Evolutionary conservation across 2,888 invertebrate genomes (phyloP), one percentile per base, ranked within the genome.

Genomic region (Thecophora atra): DNA sequence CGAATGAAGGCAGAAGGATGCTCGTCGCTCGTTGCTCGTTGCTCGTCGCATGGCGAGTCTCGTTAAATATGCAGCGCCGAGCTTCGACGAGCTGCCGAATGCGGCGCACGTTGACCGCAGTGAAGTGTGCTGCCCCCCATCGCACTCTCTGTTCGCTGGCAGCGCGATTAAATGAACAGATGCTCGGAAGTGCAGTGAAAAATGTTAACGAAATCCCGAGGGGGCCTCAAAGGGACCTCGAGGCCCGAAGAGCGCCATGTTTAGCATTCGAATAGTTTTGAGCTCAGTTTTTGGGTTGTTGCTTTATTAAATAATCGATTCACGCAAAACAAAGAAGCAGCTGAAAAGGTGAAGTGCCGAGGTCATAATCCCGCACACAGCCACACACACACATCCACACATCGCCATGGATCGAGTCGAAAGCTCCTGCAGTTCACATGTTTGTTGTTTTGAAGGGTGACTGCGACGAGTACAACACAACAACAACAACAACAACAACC

Each of bases 171-270:
- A 37, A 30, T 37, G 37, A 24, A 60, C 60, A 60, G 60, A 60
- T 60, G 60, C 30, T 17, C 62, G 62, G 62, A 62, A 62, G 30
- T 62, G 62, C 62, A 37, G 37, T 62, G 19, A 19, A 37, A 37
- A 62, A 62, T 62, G 37, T 37, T 37, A 62, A 17, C 17, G 19
- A 51, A 51, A 19, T 19, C 19, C 51, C n/a, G n/a, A n/a, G n/a
- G n/a, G n/a, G n/a, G n/a, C n/a, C n/a, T n/a, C n/a, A n/a, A n/a
- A n/a, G n/a, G n/a, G n/a, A n/a, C n/a, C n/a, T n/a, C n/a, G n/a
- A n/a, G n/a, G n/a, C n/a, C n/a, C n/a, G n/a, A n/a, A n/a, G n/a
- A n/a, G n/a, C n/a, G n/a, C n/a, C n/a, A n/a, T n/a, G n/a, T n/a
- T n/a, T n/a, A n/a, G n/a, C n/a, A n/a, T n/a, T n/a, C n/a, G n/a